Conservation (phyloP, 35 echinoderm and acorn worm species). For the Lytechinus variegatus region DNA sequence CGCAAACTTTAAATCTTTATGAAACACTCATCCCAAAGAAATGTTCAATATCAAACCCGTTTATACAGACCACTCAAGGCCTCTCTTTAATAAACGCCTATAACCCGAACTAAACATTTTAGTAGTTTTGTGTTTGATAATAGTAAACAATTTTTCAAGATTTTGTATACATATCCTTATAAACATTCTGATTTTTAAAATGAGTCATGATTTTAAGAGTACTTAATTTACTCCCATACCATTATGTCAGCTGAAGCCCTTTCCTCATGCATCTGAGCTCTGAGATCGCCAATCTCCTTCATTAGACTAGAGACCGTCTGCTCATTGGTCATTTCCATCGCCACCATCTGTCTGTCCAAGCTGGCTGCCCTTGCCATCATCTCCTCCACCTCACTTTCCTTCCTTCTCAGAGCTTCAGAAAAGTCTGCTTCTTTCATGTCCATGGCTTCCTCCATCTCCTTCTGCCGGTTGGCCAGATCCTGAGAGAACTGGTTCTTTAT, state of each 20-base stretch:
- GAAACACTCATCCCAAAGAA: too few relatives aligned
- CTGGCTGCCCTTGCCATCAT: conserved; percentile 34
- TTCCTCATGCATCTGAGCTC: conserved; percentile 56
- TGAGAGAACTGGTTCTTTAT: conserved; percentile 79
- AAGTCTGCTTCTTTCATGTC: conserved; percentile 26
- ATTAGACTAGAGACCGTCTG: conserved; percentile 58
- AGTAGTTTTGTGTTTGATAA: too few relatives aligned
- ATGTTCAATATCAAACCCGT: too few relatives aligned
- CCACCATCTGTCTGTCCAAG: conserved; percentile 47
- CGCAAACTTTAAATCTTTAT: too few relatives aligned
- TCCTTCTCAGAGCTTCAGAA: conserved; percentile 48
- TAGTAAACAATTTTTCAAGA: too few relatives aligned
- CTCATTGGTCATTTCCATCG: conserved; percentile 44
- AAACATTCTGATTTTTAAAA: too few relatives aligned
- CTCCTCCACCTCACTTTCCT: conserved; percentile 45
- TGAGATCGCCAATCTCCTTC: conserved; percentile 58
- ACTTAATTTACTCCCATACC: neutral
- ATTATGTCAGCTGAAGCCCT: conserved; percentile 42
- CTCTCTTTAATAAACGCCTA: too few relatives aligned
- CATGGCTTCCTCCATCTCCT: conserved; percentile 31
- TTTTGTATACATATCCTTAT: too few relatives aligned
- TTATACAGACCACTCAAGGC: too few relatives aligned
- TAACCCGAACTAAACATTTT: too few relatives aligned
- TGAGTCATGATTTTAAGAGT: too few relatives aligned
- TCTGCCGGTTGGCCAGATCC: conserved; percentile 50